Conservation (phyloP, 1,140 invertebrate genomes). For the Antheraea pernyi region DNA sequence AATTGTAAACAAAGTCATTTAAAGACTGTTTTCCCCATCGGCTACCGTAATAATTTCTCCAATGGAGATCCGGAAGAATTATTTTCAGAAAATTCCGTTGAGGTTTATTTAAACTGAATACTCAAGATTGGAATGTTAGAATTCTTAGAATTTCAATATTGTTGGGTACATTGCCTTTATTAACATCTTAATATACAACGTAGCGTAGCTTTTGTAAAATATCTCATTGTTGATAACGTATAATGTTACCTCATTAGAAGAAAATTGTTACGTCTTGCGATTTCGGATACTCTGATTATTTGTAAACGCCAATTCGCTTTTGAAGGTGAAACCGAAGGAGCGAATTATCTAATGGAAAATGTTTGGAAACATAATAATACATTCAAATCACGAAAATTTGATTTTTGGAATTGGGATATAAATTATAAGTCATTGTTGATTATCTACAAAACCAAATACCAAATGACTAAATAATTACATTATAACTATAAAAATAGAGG, state of each 20-base stretch:
- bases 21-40: neutral
- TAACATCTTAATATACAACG: no score
- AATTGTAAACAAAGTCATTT: neutral
- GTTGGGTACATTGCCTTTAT: neutral
- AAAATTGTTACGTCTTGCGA: neutral
- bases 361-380: no score
- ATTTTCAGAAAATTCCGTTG: conserved; percentile 3
- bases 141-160: conserved; percentile 9
- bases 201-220: neutral
- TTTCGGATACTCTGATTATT: neutral
- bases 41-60: conserved; percentile 3
- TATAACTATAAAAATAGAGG: no score
- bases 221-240: neutral
- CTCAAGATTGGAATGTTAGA: neutral
- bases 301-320: neutral
- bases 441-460: no score
- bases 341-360: no score
- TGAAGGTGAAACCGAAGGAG: no score
- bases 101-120: conserved; percentile 11
- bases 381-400: no score
- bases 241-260: neutral
- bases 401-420: no score
- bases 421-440: no score
- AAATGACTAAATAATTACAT: no score
- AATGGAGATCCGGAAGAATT: conserved; percentile 3